Conservation (phyloP, 2,888 invertebrate genomes). For the Drosophila parthenogenetica region DNA sequence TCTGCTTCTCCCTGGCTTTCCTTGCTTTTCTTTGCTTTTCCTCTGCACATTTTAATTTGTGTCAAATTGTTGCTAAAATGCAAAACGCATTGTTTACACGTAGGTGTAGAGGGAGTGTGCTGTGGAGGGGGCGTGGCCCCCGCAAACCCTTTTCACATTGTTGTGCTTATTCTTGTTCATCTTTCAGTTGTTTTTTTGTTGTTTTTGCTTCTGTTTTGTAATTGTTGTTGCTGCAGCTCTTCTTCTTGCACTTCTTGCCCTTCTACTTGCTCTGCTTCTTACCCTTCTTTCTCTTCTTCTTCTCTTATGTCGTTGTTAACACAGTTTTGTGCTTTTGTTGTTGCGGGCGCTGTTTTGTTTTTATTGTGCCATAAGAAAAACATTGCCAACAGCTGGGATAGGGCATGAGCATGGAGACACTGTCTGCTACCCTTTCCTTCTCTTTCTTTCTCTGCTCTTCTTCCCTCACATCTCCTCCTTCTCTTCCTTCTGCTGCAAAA, state of each 20-base stretch:
- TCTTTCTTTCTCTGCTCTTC: neutral
- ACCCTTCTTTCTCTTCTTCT: slow-evolving; percentile 12
- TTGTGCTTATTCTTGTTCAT: slow-evolving; percentile 54
- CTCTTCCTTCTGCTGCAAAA: slow-evolving; percentile 31
- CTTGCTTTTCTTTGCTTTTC: slow-evolving; percentile 4
- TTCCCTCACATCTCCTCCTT: neutral
- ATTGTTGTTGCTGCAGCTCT: slow-evolving; percentile 27
- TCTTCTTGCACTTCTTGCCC: slow-evolving; percentile 34
- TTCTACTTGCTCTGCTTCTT: slow-evolving; percentile 31
- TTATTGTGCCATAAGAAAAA: slow-evolving; percentile 76
- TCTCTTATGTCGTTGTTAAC: slow-evolving; percentile 76
- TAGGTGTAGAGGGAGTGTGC: neutral
- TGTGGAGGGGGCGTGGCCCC: neutral
- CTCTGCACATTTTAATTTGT: slow-evolving; percentile 77
- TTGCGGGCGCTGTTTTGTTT: slow-evolving; percentile 52
- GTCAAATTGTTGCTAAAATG: slow-evolving; percentile 81
- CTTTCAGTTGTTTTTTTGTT: slow-evolving; percentile 25
- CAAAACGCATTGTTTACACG: slow-evolving; percentile 75
- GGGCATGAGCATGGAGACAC: slow-evolving; percentile 7
- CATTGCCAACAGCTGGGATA: slow-evolving; percentile 37
- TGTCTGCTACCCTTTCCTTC: neutral
- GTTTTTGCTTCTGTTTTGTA: slow-evolving; percentile 24
- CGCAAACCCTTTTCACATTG: slow-evolving; percentile 39
- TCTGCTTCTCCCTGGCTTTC: neutral
- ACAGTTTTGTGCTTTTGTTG: slow-evolving; percentile 79